A percentile compares a stretch with the other conserved stretches of the same genome.
Evolutionary conservation across 1,140 invertebrate species (phyloP).

Genomic region (Luehdorfia chinensis): DNA sequence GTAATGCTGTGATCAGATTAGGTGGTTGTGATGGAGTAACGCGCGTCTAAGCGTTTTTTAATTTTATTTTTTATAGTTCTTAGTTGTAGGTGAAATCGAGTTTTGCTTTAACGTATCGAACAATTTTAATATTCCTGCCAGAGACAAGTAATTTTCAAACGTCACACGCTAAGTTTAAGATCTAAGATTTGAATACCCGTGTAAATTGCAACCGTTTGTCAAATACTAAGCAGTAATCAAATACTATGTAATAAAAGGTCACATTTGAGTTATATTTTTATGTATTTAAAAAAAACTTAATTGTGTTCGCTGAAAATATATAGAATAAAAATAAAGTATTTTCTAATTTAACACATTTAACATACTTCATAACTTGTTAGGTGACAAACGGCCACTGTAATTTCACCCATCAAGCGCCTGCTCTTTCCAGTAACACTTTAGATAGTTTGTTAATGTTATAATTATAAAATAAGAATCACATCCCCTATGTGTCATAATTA

Average conservation of each 20-base stretch:
- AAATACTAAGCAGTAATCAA: too few relatives aligned
- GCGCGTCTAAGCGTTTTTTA: constrained; percentile 49
- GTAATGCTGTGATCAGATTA: constrained; percentile 68
- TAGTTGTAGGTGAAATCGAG: constrained; percentile 44
- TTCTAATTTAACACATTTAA: too few relatives aligned
- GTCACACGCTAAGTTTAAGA: constrained; percentile 11
- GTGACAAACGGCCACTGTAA: constrained; percentile 24
- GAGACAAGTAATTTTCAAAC: constrained; percentile 16
- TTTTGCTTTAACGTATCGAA: constrained; percentile 58
- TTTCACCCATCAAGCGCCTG: constrained; percentile 22
- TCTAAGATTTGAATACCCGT: too few relatives aligned
- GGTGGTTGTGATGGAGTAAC: constrained; percentile 65
- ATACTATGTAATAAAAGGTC: too few relatives aligned
- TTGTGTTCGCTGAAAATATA: too few relatives aligned
- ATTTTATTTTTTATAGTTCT: constrained; percentile 39
- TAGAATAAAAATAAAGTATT: too few relatives aligned
- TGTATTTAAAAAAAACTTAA: too few relatives aligned
- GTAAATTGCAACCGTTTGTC: not conserved
- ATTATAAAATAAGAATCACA: constrained; percentile 60
- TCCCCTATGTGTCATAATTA: constrained; percentile 64
- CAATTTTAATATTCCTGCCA: constrained; percentile 38
- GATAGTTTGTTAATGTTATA: constrained; percentile 48
- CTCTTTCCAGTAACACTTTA: constrained; percentile 37
- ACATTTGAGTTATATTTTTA: too few relatives aligned
- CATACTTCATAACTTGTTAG: too few relatives aligned